Evolutionary conservation across 2,888 invertebrate genomes (phyloP).

Genomic region (Dasypolia templi): DNA sequence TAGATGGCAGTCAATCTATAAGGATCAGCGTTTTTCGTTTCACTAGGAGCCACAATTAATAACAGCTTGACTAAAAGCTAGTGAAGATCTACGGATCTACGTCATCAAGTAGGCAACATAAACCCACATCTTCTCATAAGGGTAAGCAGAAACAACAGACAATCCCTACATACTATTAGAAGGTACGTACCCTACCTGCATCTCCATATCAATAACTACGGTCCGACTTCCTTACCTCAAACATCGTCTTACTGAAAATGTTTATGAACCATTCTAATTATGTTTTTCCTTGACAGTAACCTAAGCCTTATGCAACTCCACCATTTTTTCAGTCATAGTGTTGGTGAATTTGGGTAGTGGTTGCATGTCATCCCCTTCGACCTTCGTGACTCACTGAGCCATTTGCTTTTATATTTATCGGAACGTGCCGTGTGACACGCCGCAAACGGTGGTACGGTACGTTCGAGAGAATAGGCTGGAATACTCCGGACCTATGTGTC

Average conservation of each 20-base stretch:
- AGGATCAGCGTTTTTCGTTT: too few species aligned
- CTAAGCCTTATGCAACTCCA: constrained; percentile 50
- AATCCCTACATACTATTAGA: too few species aligned
- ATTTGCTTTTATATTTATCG: constrained; percentile 83
- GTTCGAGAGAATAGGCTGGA: constrained; percentile 63
- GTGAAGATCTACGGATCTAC: too few species aligned
- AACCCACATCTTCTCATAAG: too few species aligned
- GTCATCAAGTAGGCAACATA: too few species aligned
- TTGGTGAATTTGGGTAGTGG: constrained; percentile 64
- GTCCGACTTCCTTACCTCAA: too few species aligned
- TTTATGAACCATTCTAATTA: constrained; percentile 7
- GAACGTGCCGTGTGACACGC: constrained; percentile 86
- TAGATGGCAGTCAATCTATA: too few species aligned
- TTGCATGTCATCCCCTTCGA: constrained; percentile 82
- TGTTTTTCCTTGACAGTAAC: constrained; percentile 35
- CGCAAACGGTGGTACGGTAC: constrained; percentile 68
- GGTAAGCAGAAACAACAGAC: too few species aligned
- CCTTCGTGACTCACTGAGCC: constrained; percentile 87
- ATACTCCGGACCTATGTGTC: constrained; percentile 1
- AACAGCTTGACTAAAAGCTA: too few species aligned
- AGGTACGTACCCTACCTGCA: too few species aligned
- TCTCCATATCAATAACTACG: too few species aligned
- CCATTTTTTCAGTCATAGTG: constrained; percentile 44
- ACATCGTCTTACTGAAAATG: background rate
- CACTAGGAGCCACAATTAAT: too few species aligned